phyloP scores from a whole-genome alignment of 2,888 invertebrate species.

The Taenaris catops region DNA sequence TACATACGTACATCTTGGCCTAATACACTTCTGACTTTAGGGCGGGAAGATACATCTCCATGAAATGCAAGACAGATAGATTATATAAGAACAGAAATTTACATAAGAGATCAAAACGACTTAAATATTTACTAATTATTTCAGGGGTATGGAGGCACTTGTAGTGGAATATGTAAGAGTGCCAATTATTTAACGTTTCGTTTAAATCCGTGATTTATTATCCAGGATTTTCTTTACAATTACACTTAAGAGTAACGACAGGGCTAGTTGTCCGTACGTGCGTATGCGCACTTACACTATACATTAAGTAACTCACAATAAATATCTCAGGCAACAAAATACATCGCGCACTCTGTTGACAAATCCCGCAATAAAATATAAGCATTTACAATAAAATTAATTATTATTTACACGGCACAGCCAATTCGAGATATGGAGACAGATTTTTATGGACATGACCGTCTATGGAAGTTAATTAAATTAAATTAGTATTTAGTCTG shows the following conservation, averaged over 20 bases:
- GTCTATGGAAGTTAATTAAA: no score
- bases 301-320: constrained; percentile 70
- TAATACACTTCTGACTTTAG: no score
- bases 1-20: no score
- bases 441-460: constrained; percentile 40
- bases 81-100: no score
- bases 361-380: constrained; percentile 80
- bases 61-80: no score
- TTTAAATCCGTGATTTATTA: background rate
- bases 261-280: constrained; percentile 35
- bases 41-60: no score
- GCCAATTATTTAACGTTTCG: no score
- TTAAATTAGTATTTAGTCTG: no score
- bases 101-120: no score
- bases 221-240: background rate
- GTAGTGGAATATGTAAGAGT: no score
- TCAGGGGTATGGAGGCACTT: no score
- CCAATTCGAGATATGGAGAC: constrained; percentile 50
- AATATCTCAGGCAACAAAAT: constrained; percentile 73
- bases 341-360: constrained; percentile 77
- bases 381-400: constrained; percentile 81
- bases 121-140: no score
- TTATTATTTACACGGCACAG: constrained; percentile 78
- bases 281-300: constrained; percentile 54
- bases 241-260: constrained; percentile 17